phyloP scores from a whole-genome alignment of 35 echinoderm and acorn worm genomes.

The Stichopus chloronotus region DNA sequence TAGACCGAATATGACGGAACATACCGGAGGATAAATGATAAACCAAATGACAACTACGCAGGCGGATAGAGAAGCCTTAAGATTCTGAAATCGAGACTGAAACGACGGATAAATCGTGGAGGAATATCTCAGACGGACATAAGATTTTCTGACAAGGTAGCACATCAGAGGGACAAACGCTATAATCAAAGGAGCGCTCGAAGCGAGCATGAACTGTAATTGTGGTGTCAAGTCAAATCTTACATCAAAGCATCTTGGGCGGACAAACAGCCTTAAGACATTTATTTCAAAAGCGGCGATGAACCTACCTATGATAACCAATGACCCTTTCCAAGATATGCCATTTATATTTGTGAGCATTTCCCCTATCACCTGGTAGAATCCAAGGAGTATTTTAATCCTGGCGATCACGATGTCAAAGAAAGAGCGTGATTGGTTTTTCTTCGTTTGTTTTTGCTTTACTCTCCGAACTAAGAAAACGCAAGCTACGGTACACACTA shows the following conservation, averaged over 20 bases:
- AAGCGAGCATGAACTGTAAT: conserved; percentile 34
- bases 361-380: conserved; percentile 54
- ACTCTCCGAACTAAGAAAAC: neutral
- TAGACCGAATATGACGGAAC: conserved; percentile 43
- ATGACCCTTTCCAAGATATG: conserved; percentile 9
- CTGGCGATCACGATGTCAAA: conserved; percentile 25
- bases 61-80: neutral
- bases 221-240: neutral
- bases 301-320: neutral
- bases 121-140: neutral
- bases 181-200: neutral
- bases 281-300: conserved; percentile 40
- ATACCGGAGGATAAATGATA: conserved; percentile 38
- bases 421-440: neutral
- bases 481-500: neutral
- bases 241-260: conserved; percentile 40
- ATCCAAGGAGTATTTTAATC: conserved; percentile 53
- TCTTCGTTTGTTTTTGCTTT: neutral
- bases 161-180: neutral
- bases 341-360: conserved; percentile 35
- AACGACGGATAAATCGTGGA: neutral
- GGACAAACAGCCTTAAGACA: conserved; percentile 7
- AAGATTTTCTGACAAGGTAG: neutral
- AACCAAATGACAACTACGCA: conserved; percentile 28
- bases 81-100: neutral